phyloP scores from a whole-genome alignment of 1,140 invertebrate species.

The Ctenoplectra terminalis region DNA sequence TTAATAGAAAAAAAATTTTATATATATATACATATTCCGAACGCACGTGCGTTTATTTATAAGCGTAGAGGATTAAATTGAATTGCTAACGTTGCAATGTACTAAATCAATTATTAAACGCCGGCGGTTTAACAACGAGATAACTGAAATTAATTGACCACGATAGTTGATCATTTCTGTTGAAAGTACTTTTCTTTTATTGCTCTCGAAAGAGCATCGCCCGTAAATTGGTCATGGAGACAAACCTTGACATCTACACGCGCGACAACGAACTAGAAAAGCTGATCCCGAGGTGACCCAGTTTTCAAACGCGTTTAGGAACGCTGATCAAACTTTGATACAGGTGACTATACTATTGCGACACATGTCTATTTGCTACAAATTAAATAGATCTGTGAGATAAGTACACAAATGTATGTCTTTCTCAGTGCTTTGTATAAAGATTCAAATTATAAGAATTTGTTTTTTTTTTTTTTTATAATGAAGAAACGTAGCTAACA shows the following conservation, averaged over 20 bases:
- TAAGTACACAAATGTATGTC: too few species aligned
- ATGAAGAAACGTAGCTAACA: too few species aligned
- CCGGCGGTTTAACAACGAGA: neutral
- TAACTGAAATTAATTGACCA: neutral
- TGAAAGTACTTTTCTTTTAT: neutral
- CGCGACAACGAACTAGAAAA: constrained; percentile 17
- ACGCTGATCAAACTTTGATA: neutral
- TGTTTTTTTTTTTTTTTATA: too few species aligned
- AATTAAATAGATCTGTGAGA: neutral
- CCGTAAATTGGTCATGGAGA: neutral
- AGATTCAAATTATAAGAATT: too few species aligned
- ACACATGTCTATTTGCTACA: neutral
- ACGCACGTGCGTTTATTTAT: neutral
- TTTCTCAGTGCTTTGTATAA: neutral
- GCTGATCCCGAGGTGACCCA: constrained; percentile 11
- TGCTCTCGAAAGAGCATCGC: neutral
- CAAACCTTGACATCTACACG: constrained; percentile 17
- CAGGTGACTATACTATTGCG: constrained; percentile 7
- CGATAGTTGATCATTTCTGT: neutral
- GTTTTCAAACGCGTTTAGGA: constrained; percentile 3
- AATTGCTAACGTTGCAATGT: neutral
- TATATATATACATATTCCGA: neutral
- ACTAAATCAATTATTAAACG: neutral
- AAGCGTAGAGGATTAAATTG: too few species aligned
- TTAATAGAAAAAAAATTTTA: too few species aligned